These are phyloP conservation scores for Scotopteryx bipunctaria DNA, from an alignment of 2,888 invertebrate genomes.

Conservation along the genomic window DNA sequence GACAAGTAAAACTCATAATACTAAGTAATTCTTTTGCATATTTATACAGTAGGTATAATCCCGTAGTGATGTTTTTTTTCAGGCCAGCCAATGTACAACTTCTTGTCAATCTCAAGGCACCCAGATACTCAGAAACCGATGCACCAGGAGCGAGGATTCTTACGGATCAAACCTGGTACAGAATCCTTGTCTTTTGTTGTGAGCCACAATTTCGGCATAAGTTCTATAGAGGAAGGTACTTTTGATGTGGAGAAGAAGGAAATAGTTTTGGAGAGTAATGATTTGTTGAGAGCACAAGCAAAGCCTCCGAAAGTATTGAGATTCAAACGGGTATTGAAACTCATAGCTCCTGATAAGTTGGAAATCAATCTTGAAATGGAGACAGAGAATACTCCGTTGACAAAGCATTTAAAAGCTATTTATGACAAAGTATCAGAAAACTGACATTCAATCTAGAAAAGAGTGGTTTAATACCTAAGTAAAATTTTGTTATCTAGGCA, in stretches of 20 bases:
- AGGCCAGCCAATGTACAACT: conserved; percentile 86
- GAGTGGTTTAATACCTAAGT: too few species aligned
- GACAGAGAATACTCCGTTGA: conserved; percentile 78
- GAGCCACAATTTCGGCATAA: conserved; percentile 85
- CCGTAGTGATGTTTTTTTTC: conserved; percentile 30
- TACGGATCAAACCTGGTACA: conserved; percentile 82
- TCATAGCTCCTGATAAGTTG: conserved; percentile 57
- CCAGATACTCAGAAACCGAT: conserved; percentile 80
- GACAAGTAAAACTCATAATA: too few species aligned
- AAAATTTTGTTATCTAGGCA: too few species aligned
- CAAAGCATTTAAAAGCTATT: conserved; percentile 79
- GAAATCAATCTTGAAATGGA: conserved; percentile 80
- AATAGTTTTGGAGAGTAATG: conserved; percentile 70
- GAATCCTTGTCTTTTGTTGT: conserved; percentile 79
- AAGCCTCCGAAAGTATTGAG: conserved; percentile 79
- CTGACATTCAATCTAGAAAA: too few species aligned
- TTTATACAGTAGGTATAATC: too few species aligned
- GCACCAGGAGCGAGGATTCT: conserved; percentile 85
- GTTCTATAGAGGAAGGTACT: conserved; percentile 83
- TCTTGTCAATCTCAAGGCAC: conserved; percentile 76
- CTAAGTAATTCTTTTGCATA: too few species aligned
- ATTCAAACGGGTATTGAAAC: conserved; percentile 66
- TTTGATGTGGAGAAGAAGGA: conserved; percentile 70
- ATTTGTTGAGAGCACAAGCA: conserved; percentile 54
- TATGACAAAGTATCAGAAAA: conserved; percentile 62